These are phyloP conservation scores for Lithophane semibrunnea DNA, from an alignment of 2,888 invertebrate genomes.

Conservation along the genomic window DNA sequence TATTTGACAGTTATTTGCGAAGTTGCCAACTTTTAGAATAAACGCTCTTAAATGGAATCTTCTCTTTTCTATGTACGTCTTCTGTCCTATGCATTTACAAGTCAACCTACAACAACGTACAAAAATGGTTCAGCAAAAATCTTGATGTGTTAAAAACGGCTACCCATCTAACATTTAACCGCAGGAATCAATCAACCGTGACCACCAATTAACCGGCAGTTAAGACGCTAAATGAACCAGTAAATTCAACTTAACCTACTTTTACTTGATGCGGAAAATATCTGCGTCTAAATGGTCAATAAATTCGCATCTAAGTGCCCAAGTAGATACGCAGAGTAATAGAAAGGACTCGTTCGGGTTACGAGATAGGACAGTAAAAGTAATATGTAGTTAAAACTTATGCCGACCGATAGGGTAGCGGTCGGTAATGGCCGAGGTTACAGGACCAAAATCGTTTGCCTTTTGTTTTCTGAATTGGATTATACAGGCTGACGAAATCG, in stretches of 20 bases:
- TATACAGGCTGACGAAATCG: conserved; percentile 18
- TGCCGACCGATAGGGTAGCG: conserved; percentile 34
- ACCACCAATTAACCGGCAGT: conserved; percentile 45
- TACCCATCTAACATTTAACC: conserved; percentile 20
- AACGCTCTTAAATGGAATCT: too few relatives aligned
- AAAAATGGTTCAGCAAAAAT: neutral
- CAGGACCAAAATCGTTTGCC: conserved; percentile 20
- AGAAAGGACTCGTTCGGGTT: conserved; percentile 24
- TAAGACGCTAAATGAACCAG: conserved; percentile 42
- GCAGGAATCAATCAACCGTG: conserved; percentile 32
- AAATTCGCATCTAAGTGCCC: conserved; percentile 54
- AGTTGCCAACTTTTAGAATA: too few relatives aligned
- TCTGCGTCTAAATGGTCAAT: conserved; percentile 59
- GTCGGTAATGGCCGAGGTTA: conserved; percentile 41
- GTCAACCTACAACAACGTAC: neutral
- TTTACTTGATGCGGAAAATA: conserved; percentile 51
- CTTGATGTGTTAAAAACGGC: neutral
- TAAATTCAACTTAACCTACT: conserved; percentile 36
- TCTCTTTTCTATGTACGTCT: neutral
- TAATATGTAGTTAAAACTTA: conserved; percentile 63
- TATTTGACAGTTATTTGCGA: too few relatives aligned
- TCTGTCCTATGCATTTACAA: neutral
- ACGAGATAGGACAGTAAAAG: conserved; percentile 45
- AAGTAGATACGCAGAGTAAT: conserved; percentile 33
- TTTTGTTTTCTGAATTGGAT: conserved; percentile 39